A percentile compares a stretch with the other conserved stretches of the same genome.
phyloP scores from a whole-genome alignment of 2,888 invertebrate species.

The Machimus rusticus region DNA sequence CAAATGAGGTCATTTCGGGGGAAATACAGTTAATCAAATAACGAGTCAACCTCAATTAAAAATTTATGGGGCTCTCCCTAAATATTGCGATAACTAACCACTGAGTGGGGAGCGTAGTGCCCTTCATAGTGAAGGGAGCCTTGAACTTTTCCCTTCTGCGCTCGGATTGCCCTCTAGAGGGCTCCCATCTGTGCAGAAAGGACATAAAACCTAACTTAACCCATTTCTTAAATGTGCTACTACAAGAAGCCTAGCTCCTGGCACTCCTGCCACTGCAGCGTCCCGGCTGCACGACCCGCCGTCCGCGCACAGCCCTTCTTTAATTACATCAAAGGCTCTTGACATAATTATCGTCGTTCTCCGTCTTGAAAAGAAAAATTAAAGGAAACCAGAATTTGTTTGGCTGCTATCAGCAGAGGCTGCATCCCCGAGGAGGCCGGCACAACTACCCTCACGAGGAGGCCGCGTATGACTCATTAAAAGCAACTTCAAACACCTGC shows the following conservation, averaged over 20 bases:
- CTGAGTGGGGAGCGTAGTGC: conserved; percentile 16
- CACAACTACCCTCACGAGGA: conserved; percentile 21
- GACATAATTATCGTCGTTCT: conserved; percentile 41
- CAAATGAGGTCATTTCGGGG: conserved; percentile 30
- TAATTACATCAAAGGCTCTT: conserved; percentile 42
- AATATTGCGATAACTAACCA: conserved; percentile 23
- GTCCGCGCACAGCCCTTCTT: not conserved
- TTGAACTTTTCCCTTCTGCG: conserved; percentile 30
- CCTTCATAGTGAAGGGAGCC: conserved; percentile 29
- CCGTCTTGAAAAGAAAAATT: conserved; percentile 12
- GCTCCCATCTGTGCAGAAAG: conserved; percentile 19
- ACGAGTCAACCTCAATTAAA: conserved; percentile 33
- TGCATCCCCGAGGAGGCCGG: not conserved
- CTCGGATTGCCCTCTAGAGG: conserved; percentile 5
- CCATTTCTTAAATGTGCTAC: conserved; percentile 24
- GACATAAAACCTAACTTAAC: conserved; percentile 37
- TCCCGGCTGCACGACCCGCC: not conserved
- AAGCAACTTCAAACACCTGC: conserved; percentile 6
- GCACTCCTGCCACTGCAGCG: not conserved
- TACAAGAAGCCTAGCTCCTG: not conserved
- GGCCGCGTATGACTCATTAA: not conserved
- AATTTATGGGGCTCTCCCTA: conserved; percentile 20
- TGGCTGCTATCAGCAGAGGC: conserved; percentile 2
- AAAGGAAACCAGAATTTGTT: conserved; percentile 28
- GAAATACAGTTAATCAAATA: conserved; percentile 33